Base-by-base conservation (phyloP, 2,797 vertebrate genomes). In the Cirrhinus mrigala region DNA sequence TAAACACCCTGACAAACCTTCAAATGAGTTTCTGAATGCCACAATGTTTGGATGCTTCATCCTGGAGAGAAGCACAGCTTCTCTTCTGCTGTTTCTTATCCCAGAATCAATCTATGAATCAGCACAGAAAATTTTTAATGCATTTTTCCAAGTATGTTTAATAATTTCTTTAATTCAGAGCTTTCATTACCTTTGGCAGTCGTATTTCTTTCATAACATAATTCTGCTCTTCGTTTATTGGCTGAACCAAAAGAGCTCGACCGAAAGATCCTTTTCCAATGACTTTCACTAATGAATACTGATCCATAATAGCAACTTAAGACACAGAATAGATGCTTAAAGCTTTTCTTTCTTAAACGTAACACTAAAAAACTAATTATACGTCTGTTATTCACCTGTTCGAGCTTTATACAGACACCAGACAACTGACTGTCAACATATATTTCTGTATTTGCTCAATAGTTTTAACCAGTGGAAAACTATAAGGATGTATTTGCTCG, bases 31-130 rank as follows among this genome's bases (percentile, higher is more conserved):
- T 90, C 92, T 93, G 91, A 97, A 99, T 79, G 96, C 93, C 83
- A 99, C 96, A 0, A 99, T 96, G 89, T 98, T 97, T 27, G 95
- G 93, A 89, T 99, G 97, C 48, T 96, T 97, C 97, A 99, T 97
- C 94, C 91, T 96, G 84, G 97, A 96, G 90, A 99, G 92, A 58
- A 99, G 93, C 90, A 96, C 56, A 8, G 97, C 97, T 94, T 99
- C 98, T 84, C 90, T 95, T 89, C 96, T 95, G 33, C 94, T 95
- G 80, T 88, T 94, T 86, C 94, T 93, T 87, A 86, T 69, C 87
- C 91, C 95, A 85, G 92, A 88, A 33, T 73, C 92, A 90, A 93
- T 95, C 97, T 99, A 33, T n/a, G n/a, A 3, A 64, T 20, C 85
- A 50, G 6, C 66, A 4, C n/a, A 33, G 48, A 6, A 20, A 20